Base-by-base conservation (phyloP, 2,113 vertebrate species). In the Glaucomys volans region DNA sequence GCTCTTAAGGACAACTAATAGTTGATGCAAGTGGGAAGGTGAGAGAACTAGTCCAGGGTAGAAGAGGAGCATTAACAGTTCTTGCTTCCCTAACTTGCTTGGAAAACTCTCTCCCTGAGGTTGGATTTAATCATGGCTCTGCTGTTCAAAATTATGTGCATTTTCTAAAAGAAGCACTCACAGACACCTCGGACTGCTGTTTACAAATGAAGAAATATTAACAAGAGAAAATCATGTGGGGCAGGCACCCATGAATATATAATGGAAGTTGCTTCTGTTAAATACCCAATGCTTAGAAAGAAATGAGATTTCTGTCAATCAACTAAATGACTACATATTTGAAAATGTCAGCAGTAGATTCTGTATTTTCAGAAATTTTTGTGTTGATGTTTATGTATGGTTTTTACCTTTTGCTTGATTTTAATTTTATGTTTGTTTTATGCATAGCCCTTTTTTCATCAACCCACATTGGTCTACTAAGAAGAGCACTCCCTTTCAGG, bases 301-400 rank as follows among this genome's bases (percentile, higher is more conserved):
- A 75, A 94, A 87, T 77, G 40, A 97, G 67, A 97, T 66, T 83
- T 84, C 74, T 28, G 22, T 92, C 87, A n/a, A 8, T 77, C 75
- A 83, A 5, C 2, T 26, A 71, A 50, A 57, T 37, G 35, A 47
- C 54, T 77, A 2, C 57, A 40, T 71, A 75, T 47, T 47, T 54
- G 42, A 62, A 81, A 95, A 87, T 37, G n/a, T 50, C 28, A 71
- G 3, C 17, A 93, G 32, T 40, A 42, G 40, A 87, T 20, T 85
- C 44, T 64, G 30, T 52, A 18, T 20, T 9, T 52, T 84, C 87
- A 44, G 35, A 71, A 77, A 24, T 54, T n/a, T 94, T 80, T 32
- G 28, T 32, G 12, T 47, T 42, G n/a, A 59, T 93, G 28, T 69
- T 59, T 87, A 42, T 54, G 7, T 50, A n/a, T 52, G 11, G 44